Evolutionary conservation across 2,113 vertebrate species (phyloP).

Genomic region (Tylochromis polylepis): DNA sequence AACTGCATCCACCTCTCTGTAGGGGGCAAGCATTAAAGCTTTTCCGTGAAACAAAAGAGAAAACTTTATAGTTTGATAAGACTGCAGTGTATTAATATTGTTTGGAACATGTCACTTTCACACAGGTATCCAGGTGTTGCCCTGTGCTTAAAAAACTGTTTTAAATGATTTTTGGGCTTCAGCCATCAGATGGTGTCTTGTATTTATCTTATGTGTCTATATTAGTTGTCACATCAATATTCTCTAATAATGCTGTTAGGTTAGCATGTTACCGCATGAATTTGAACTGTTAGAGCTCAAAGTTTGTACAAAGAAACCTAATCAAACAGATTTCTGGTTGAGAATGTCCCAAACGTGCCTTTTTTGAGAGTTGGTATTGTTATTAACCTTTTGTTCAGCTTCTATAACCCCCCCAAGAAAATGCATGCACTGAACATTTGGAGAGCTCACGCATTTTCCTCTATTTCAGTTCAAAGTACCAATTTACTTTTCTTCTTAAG

Average conservation of each 20-base stretch:
- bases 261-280: background rate
- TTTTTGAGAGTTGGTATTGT: background rate
- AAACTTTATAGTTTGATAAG: background rate
- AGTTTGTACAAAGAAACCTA: background rate
- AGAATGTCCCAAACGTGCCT: conserved; percentile 17
- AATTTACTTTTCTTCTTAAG: background rate
- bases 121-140: background rate
- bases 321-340: background rate
- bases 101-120: background rate
- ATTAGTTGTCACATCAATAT: background rate
- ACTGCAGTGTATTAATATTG: background rate
- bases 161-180: background rate
- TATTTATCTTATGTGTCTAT: background rate
- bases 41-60: background rate
- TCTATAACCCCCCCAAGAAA: background rate
- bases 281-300: conserved; percentile 2
- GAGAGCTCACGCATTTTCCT: background rate
- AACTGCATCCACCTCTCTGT: background rate
- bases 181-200: background rate
- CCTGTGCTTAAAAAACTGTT: background rate
- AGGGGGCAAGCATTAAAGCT: background rate
- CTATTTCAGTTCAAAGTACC: background rate
- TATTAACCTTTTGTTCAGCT: background rate
- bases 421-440: background rate
- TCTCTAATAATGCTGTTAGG: background rate